phyloP scores from a whole-genome alignment of 2,888 invertebrate genomes.

The Hydrotaea diabolus region DNA sequence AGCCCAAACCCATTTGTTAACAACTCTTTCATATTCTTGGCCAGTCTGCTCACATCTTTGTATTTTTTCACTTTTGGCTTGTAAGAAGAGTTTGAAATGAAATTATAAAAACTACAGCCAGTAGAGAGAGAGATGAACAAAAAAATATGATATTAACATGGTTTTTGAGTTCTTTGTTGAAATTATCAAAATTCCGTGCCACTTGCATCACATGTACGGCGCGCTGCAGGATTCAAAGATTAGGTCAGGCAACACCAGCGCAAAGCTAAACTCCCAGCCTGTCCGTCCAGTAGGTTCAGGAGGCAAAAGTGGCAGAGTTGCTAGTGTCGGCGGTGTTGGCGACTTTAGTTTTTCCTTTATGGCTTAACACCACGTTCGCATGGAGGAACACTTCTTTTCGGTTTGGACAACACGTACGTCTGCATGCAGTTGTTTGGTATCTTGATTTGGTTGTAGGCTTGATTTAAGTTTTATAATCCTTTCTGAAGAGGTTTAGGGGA shows the following conservation, averaged over 20 bases:
- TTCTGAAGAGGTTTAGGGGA: background rate
- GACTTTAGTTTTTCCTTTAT: background rate
- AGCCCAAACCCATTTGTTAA: conserved; percentile 58
- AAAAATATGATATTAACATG: conserved; percentile 59
- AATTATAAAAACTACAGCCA: conserved; percentile 24
- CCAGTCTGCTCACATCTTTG: conserved; percentile 19
- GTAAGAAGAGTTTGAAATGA: background rate
- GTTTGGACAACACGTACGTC: conserved; percentile 26
- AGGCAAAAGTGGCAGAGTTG: too few relatives aligned
- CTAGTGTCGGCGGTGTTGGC: too few relatives aligned
- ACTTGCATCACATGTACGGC: conserved; percentile 68
- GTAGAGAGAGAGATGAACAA: background rate
- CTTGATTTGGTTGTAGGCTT: conserved; percentile 32
- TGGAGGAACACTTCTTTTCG: background rate
- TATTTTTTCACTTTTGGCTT: conserved; percentile 23
- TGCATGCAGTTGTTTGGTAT: background rate
- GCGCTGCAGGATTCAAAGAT: conserved; percentile 53
- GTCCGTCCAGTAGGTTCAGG: background rate
- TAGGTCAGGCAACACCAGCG: conserved; percentile 31
- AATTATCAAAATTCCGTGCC: conserved; percentile 71
- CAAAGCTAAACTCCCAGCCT: background rate
- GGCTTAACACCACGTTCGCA: conserved; percentile 28
- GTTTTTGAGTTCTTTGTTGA: conserved; percentile 59
- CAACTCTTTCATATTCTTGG: conserved; percentile 64
- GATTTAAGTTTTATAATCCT: background rate